phyloP scores from a whole-genome alignment of 2,113 vertebrate genomes.

The Clarias magur region DNA sequence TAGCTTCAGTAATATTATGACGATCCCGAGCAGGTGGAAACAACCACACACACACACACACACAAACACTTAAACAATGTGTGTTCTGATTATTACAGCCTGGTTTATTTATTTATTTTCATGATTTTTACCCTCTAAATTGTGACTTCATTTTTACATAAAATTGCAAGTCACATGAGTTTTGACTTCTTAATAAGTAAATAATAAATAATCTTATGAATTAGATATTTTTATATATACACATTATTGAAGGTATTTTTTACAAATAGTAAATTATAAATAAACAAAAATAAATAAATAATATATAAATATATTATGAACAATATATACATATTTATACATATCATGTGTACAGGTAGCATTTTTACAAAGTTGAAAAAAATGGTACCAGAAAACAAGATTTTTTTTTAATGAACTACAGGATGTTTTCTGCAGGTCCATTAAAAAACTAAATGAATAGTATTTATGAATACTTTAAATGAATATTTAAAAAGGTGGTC shows the following conservation, averaged over 20 bases:
- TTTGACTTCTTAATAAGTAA: not conserved
- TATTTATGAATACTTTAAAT: too few species aligned
- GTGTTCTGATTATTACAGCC: not conserved
- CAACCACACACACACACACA: not conserved
- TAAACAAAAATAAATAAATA: too few species aligned
- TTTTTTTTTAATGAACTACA: not conserved
- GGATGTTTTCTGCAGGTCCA: not conserved
- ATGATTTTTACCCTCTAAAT: not conserved
- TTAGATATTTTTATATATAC: too few species aligned
- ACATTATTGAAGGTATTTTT: too few species aligned
- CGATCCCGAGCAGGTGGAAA: conserved; percentile 6
- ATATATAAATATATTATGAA: too few species aligned
- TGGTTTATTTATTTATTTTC: not conserved
- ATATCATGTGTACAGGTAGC: not conserved
- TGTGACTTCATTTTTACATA: not conserved
- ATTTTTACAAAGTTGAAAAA: not conserved
- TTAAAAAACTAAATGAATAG: not conserved
- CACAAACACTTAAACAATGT: not conserved
- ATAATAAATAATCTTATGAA: too few species aligned
- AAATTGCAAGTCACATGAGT: not conserved
- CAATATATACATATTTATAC: too few species aligned
- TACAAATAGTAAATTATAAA: too few species aligned
- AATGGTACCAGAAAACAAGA: not conserved
- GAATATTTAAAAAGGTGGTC: too few species aligned
- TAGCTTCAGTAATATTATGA: not conserved